Evolutionary conservation across 2,888 invertebrate genomes (phyloP).

Genomic region (Coecobrya sp.): DNA sequence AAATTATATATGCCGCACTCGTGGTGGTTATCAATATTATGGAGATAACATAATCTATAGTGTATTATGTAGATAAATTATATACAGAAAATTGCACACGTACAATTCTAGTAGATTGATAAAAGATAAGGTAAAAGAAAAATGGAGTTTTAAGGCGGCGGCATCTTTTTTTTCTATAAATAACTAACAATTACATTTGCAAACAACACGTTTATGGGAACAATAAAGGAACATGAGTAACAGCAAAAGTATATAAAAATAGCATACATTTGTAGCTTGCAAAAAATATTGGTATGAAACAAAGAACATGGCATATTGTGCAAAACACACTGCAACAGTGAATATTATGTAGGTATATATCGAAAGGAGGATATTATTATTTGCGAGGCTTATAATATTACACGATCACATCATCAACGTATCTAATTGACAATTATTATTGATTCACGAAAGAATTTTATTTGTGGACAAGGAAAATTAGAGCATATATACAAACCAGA

Average conservation of each 20-base stretch:
- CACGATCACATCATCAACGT: neutral
- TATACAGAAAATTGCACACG: too few species aligned
- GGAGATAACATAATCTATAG: too few species aligned
- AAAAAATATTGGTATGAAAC: neutral
- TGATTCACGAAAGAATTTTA: constrained; percentile 35
- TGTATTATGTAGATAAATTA: too few species aligned
- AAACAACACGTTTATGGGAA: constrained; percentile 8
- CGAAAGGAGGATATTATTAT: too few species aligned
- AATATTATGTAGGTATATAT: neutral
- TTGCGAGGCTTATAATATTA: neutral
- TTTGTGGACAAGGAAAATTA: constrained; percentile 50
- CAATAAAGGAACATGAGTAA: neutral
- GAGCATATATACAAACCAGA: constrained; percentile 13
- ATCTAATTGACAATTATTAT: constrained; percentile 19
- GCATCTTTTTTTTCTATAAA: neutral
- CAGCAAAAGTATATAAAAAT: too few species aligned
- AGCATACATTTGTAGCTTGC: neutral
- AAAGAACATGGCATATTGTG: neutral
- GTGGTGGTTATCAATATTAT: too few species aligned
- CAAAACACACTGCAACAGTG: neutral
- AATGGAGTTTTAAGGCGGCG: neutral
- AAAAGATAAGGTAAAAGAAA: constrained; percentile 9
- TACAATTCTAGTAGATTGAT: neutral
- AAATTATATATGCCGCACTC: too few species aligned
- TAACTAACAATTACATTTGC: constrained; percentile 38